Conservation (phyloP, 1,140 invertebrate genomes). For the Bombus superbus region DNA sequence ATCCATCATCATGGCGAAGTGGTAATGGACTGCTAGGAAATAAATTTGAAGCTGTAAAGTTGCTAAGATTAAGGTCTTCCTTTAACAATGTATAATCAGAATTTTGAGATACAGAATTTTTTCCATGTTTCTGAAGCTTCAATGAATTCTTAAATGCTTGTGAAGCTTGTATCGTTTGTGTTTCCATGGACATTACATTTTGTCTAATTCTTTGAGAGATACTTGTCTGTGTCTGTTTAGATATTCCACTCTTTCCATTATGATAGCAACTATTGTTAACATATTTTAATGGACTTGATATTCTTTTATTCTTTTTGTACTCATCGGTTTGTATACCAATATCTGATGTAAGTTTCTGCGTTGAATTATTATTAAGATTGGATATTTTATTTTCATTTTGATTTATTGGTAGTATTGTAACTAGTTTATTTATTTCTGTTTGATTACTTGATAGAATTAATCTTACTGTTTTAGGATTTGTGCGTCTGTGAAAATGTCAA, state of each 20-base stretch:
- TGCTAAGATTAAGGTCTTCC: conserved; percentile 71
- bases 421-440: conserved; percentile 51
- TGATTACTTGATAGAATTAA: conserved; percentile 30
- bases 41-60: conserved; percentile 78
- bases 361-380: background rate
- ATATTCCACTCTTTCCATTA: conserved; percentile 74
- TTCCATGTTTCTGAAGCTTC: conserved; percentile 69
- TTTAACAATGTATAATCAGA: conserved; percentile 62
- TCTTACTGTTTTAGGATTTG: conserved; percentile 49
- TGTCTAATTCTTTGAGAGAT: conserved; percentile 69
- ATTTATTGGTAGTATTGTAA: conserved; percentile 69
- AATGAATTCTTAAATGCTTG: conserved; percentile 54
- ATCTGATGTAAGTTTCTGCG: conserved; percentile 69
- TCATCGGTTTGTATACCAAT: conserved; percentile 79
- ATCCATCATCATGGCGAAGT: conserved; percentile 74
- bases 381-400: conserved; percentile 17
- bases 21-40: conserved; percentile 79
- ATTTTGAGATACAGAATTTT: conserved; percentile 54
- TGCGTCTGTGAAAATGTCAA: conserved; percentile 39
- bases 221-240: conserved; percentile 83
- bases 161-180: conserved; percentile 79
- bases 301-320: conserved; percentile 67
- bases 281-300: conserved; percentile 62
- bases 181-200: conserved; percentile 79
- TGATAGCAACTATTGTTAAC: conserved; percentile 61